These are phyloP conservation scores for Tursiops truncatus DNA, from an alignment of 2,113 vertebrate species.

Conservation along the genomic window DNA sequence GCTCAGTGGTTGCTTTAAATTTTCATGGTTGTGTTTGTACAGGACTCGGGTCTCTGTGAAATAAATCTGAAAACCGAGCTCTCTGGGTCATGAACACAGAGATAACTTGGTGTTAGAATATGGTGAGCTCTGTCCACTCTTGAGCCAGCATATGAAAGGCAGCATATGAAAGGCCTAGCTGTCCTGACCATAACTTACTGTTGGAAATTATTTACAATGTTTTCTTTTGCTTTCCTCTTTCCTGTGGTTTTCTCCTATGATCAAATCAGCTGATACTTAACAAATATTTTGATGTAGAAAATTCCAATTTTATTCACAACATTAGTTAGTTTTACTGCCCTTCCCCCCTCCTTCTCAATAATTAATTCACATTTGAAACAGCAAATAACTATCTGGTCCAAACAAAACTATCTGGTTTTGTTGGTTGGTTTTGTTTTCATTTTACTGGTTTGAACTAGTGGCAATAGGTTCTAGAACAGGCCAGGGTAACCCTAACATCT, in stretches of 20 bases:
- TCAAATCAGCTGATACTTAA: too few relatives aligned
- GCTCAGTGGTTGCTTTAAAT: background rate
- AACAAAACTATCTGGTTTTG: background rate
- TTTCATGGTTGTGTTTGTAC: background rate
- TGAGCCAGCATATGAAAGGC: background rate
- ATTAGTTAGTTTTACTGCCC: background rate
- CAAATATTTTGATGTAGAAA: background rate
- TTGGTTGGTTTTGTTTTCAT: background rate
- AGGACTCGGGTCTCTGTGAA: background rate
- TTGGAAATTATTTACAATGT: background rate
- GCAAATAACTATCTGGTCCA: background rate
- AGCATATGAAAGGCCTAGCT: background rate
- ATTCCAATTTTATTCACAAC: background rate
- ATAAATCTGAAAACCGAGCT: background rate
- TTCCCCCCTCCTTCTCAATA: background rate
- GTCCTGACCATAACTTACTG: rapidly evolving
- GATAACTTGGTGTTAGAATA: rapidly evolving
- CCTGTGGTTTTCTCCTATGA: background rate
- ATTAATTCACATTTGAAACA: background rate
- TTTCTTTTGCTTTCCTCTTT: background rate
- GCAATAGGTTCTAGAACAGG: background rate
- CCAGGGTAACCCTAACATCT: background rate
- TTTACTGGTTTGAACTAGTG: background rate
- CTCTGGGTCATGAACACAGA: background rate
- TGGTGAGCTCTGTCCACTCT: too few relatives aligned